These are phyloP conservation scores for Choloepus hoffmanni DNA, from an alignment of 2,113 vertebrate species.

Conservation along the genomic window DNA sequence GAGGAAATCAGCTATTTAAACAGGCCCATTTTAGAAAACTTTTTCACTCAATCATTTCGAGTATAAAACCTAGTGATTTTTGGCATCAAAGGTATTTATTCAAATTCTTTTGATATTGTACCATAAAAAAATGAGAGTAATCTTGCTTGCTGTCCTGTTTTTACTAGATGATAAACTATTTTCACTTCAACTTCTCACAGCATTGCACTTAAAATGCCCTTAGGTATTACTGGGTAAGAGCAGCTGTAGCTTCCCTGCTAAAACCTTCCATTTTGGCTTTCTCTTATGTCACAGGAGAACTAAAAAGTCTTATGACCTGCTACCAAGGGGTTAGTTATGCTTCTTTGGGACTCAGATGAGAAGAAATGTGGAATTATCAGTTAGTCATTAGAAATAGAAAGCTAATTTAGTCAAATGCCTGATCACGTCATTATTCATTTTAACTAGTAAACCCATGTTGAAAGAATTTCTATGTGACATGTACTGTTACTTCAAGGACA, in stretches of 20 bases:
- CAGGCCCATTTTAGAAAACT: conserved; percentile 54
- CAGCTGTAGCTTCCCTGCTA: not conserved
- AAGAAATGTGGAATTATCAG: not conserved
- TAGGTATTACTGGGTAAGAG: not conserved
- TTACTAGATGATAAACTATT: conserved; percentile 47
- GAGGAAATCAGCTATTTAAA: conserved; percentile 59
- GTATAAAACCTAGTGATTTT: conserved; percentile 52
- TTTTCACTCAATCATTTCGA: conserved; percentile 64
- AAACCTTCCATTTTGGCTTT: not conserved
- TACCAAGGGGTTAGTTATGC: not conserved
- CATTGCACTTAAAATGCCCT: not conserved
- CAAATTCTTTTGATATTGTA: conserved; percentile 63
- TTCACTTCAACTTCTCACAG: not conserved
- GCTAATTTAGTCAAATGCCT: not conserved
- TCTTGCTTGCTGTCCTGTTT: conserved; percentile 58
- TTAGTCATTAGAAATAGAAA: not conserved
- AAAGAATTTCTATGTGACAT: not conserved
- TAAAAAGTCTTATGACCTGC: too few species aligned
- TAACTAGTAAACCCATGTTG: not conserved
- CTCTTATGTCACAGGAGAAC: not conserved
- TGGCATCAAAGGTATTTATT: conserved; percentile 68
- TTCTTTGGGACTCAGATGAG: not conserved
- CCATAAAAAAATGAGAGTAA: conserved; percentile 54
- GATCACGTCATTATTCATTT: not conserved
- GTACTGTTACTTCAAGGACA: not conserved